Conservation (phyloP, 53 echinoderm and acorn worm species). For the Hippasteria phrygiana region DNA sequence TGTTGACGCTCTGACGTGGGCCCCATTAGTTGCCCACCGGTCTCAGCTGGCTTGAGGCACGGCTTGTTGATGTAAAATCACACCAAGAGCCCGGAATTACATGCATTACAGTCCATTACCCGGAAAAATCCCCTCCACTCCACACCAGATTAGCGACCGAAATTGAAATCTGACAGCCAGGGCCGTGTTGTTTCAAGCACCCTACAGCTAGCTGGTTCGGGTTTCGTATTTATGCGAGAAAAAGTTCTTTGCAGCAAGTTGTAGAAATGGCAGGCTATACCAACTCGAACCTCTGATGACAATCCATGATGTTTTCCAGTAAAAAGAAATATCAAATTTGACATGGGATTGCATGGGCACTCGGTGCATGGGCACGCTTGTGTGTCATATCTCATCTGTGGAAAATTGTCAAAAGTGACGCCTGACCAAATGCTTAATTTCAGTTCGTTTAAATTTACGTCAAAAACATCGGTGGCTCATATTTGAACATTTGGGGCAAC, state of each 20-base stretch:
- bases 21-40: background rate
- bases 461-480: too few relatives aligned
- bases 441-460: too few relatives aligned
- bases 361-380: too few relatives aligned
- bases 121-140: background rate
- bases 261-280: too few relatives aligned
- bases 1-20: too few relatives aligned
- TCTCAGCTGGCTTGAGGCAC: background rate
- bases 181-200: background rate
- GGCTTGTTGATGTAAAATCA: background rate
- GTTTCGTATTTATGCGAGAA: background rate
- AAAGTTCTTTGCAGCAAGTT: background rate
- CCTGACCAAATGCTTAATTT: too few relatives aligned
- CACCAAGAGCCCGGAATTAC: background rate
- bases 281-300: background rate
- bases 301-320: background rate
- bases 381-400: too few relatives aligned
- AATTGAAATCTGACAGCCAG: conserved; percentile 23
- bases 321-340: background rate
- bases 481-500: too few relatives aligned
- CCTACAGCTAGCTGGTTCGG: background rate
- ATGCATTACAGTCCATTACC: conserved; percentile 11
- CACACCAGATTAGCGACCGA: background rate
- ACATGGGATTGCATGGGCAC: too few relatives aligned
- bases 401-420: too few relatives aligned